Evolutionary conservation across 2,113 vertebrate species (phyloP), one percentile per base, ranked within the genome.

Genomic region (Holacanthus passer): DNA sequence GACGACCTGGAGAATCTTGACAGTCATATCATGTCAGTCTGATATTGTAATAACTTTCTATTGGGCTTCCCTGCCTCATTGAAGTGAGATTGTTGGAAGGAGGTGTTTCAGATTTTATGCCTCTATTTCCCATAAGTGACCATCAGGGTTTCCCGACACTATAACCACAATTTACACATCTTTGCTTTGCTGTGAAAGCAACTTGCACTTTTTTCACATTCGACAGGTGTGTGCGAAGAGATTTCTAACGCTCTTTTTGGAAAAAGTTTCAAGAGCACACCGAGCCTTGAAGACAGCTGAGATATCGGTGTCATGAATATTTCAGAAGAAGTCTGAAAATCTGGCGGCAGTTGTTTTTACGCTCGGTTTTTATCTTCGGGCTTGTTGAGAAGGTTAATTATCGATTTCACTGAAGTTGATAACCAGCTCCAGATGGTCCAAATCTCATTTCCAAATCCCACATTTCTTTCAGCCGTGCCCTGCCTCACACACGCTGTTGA

Each of bases 371-470:
- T 78, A 53, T 86, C 59, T 63, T 55, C 22, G 27, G 27, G 55
- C 62, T 75, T 56, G 62, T 77, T 68, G 64, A 82, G 65, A 39
- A 79, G 41, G 69, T 79, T 88, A 70, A 86, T 89, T 83, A 87
- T 80, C 35, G 24, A 81, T 82, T 83, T 73, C 16, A 66, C 45
- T 52, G 47, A 65, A 56, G 63, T 67, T 60, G 37, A 77, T 81
- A 73, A 79, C 35, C 11, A 60, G 53, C 82, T 83, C 50, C 74
- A 78, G 37, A 73, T 82, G 60, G 75, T 56, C 45, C 37, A 27
- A 32, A 73, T 62, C 52, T 73, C 64, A 31, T 31, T 31, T 56
- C 56, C 37, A 39, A 45, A 77, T 62, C 52, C 69, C 52, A 75
- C 41, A 14, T 41, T 76, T 71, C 12, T 13, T 47, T 64, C 48